Base-by-base conservation (phyloP, 2,113 vertebrate species). In the Melanostigma gelatinosum region DNA sequence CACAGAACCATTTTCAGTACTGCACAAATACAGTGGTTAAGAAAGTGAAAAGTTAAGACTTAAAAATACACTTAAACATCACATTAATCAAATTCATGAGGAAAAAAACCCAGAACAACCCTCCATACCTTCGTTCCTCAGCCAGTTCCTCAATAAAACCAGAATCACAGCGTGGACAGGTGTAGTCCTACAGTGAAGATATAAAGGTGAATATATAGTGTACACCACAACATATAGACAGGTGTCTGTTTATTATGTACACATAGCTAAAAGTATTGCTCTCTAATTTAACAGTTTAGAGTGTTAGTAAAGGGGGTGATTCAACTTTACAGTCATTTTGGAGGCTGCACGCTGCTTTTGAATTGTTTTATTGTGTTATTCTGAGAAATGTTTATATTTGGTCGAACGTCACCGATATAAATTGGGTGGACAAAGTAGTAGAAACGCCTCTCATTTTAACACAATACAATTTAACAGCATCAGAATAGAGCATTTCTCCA, bases 71-170 rank as follows among this genome's bases (percentile, higher is more conserved):
- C 32, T 64, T 42, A 2, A 75, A 82, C 15, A 79, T 65, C 27
- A 18, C 42, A 24, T 13, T 2, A n/a, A 69, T 18, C 4, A 22
- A 20, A 58, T 24, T 29, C 1, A 52, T 4, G 1, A 55, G 12
- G n/a, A 1, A 6, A 24, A 55, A 57, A 50, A 12, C 22, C 22
- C n/a, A 32, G 8, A 69, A 48, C 9, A 62, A 48, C 48, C 10
- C 0, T 34, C 15, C 52, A 38, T 84, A 98, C 98, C 97, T 97
- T 12, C 93, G 94, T 82, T 97, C 96, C 80, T 96, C 97, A 0
- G 96, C 93, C 66, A 99, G 94, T 74, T 98, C 97, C 81, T 99
- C 97, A 22, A 99, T 98, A 82, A 99, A 99, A n/a, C 98, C 98
- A 52, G 97, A 98, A 36, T 98, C 96, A 75, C 98, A 99, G 72